Base-by-base conservation (phyloP, 2,797 vertebrate genomes). In the Buceros bicornis region DNA sequence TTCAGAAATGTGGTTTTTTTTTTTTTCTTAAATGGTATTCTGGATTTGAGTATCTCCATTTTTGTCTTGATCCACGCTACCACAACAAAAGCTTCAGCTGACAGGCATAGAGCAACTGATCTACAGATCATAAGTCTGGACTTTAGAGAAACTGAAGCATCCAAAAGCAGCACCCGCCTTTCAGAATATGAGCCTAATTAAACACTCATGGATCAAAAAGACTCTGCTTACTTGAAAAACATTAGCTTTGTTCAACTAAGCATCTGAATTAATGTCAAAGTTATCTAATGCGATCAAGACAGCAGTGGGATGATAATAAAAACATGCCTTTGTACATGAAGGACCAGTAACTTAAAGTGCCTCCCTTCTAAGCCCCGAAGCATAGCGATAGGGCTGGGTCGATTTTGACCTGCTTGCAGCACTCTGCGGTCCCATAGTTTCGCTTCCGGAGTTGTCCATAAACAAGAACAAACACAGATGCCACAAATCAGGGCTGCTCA, bases 401-500 rank as follows among this genome's bases (percentile, higher is more conserved):
- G 19, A 29, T 8, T 29, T 0, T 7, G 31, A 20, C 33, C 13
- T 2, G 12, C 8, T 33, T 4, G 40, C 16, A 43, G n/a, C 71
- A 7, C 57, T 16, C 13, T 3, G 5, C 1, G 1, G 5, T 24
- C 29, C 24, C 50, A 1, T 0, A 8, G 17, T 8, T 50, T 29
- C 1, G 0, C 22, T 5, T 11, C 25, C 33, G 17, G 20, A 61
- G 25, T 0, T 24, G 3, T 18, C 17, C 50, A 6, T 0, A 7
- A n/a, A 13, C 22, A 40, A 24, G 17, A 64, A 22, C 0, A 13
- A 64, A 22, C 0, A 13, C 22, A 62, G 72, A 21, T 4, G 29
- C 60, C 42, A 28, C 62, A 8, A 8, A 25, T 0, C 8, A 70
- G 13, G 33, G 25, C 24, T 1, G 5, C 16, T 5, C 6, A 1